A percentile compares a stretch with the other conserved stretches of the same genome.
phyloP scores from a whole-genome alignment of 2,113 vertebrate species.

The Rhipidura dahli region DNA sequence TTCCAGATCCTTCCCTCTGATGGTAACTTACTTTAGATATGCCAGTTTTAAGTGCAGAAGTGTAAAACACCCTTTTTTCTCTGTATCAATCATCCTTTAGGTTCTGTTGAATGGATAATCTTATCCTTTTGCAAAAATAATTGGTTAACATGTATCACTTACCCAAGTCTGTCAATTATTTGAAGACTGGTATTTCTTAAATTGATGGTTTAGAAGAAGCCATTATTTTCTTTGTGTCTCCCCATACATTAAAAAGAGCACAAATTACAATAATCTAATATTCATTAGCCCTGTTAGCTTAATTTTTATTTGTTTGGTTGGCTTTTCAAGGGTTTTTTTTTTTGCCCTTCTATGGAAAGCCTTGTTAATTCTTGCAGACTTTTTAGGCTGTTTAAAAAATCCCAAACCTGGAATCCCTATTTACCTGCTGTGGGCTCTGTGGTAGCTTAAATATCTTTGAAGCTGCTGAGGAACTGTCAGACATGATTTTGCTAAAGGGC shows the following conservation, averaged over 20 bases:
- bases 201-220: neutral
- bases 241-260: neutral
- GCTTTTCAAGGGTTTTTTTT: neutral
- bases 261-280: neutral
- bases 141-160: neutral
- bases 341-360: neutral
- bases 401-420: fast-evolving
- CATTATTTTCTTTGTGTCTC: neutral
- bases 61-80: neutral
- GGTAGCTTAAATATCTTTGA: neutral
- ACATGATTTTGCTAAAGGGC: neutral
- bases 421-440: neutral
- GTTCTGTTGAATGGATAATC: neutral
- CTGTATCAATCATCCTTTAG: neutral
- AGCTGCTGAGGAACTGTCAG: neutral
- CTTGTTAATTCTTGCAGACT: neutral
- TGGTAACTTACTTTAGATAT: neutral
- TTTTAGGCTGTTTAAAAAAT: neutral
- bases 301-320: neutral
- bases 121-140: neutral
- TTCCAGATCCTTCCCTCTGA: neutral
- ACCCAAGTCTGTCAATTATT: neutral
- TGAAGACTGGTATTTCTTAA: neutral
- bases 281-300: neutral
- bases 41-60: neutral